Base-by-base conservation (phyloP, 1,140 invertebrate genomes). In the Metaphire vulgaris region DNA sequence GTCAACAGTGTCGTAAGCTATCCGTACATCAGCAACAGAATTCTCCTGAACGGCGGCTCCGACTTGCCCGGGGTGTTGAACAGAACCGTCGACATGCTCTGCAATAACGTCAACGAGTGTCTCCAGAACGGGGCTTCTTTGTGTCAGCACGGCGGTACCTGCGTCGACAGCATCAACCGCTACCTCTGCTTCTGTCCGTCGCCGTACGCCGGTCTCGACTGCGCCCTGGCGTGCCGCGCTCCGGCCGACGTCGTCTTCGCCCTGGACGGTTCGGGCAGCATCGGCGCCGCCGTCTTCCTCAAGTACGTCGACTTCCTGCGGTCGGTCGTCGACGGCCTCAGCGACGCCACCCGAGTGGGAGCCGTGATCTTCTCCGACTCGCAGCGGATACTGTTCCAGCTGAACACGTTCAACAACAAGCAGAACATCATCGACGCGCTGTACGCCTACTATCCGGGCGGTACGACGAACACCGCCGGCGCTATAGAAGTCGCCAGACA, bases 331-430 rank as follows among this genome's bases (percentile, higher is more conserved):
- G 26, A 16, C 33, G 26, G 41, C 14, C 41, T 73, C 16, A 34
- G 56, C 41, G 41, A 34, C 34, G 72, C 31, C 33, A 73, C 32
- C 2, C 76, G 74, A 28, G 72, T 77, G 26, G 76, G 83, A 33
- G 77, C 80, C 26, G 74, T 85, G 74, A 80, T 79, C 16, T 85
- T 83, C 79, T 80, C 80, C 76, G 75, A 76, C 30, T 79, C 80
- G 31, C 74, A 80, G 1, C 78, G 81, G 30, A 71, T 81, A 1
- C 72, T 81, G 73, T 84, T 85, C 79, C 80, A 84, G 75, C 77
- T 85, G 33, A 83, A 83, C 74, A 81, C 80, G 28, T 82, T 78
- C 75, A 66, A 32, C 21, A 79, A 81, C 75, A 81, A 83, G 74
- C 26, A 30, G 1, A 75, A 77, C 1, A 73, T 84, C 2, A 65